Evolutionary conservation across 2,797 vertebrate genomes (phyloP).

Genomic region (Eulemur albifrons): DNA sequence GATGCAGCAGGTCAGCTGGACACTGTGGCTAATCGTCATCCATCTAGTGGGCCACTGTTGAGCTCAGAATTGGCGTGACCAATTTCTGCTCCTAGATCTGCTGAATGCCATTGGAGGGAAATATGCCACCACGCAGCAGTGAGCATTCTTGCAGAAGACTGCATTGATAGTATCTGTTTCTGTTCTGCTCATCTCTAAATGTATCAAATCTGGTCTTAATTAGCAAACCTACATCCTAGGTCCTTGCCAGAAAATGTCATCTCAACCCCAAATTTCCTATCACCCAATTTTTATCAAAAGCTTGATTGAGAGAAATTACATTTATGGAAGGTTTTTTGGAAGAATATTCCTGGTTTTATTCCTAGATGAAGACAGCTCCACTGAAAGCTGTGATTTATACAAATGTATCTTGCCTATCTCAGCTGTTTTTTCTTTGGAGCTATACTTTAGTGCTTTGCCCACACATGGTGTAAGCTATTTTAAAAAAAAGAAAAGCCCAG

Average conservation of each 20-base stretch:
- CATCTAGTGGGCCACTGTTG: not conserved
- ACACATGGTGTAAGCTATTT: not conserved
- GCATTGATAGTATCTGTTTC: not conserved
- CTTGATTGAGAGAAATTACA: not conserved
- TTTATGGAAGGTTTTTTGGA: not conserved
- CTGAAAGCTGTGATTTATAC: not conserved
- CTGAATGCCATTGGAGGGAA: not conserved
- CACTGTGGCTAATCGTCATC: not conserved
- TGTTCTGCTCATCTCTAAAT: not conserved
- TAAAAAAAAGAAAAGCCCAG: not conserved
- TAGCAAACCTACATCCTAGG: not conserved
- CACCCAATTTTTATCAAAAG: not conserved
- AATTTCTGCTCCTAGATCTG: not conserved
- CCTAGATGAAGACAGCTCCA: not conserved
- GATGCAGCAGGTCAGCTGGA: not conserved
- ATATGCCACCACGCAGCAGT: fast-evolving
- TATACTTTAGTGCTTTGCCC: not conserved
- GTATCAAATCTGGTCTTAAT: not conserved
- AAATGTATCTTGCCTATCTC: not conserved
- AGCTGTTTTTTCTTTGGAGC: not conserved
- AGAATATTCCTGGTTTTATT: not conserved
- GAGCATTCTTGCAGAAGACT: not conserved
- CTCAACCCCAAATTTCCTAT: not conserved
- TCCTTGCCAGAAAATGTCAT: not conserved
- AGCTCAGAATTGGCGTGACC: not conserved